phyloP scores from a whole-genome alignment of 2,888 invertebrate species.

The Troides aeacus region DNA sequence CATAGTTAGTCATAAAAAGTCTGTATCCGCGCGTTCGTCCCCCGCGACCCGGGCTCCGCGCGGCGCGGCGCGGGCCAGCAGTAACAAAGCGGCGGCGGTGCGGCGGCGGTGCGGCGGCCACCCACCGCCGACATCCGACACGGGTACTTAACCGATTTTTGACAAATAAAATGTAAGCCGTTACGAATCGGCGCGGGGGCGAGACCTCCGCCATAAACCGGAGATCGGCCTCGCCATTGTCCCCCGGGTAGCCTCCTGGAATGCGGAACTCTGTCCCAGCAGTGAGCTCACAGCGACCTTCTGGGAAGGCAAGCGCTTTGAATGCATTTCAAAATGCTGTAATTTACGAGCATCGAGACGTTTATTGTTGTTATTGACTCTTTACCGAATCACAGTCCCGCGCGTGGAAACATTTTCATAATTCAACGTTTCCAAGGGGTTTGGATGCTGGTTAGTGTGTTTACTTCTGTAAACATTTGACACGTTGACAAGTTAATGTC shows the following conservation, averaged over 20 bases:
- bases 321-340: not conserved
- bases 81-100: slow-evolving; percentile 64
- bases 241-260: not conserved
- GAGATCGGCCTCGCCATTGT: not conserved
- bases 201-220: slow-evolving; percentile 24
- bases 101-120: slow-evolving; percentile 54
- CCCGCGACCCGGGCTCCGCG: slow-evolving; percentile 52
- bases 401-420: too few species aligned
- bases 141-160: slow-evolving; percentile 81
- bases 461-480: not conserved
- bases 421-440: too few species aligned
- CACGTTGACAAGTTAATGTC: too few species aligned
- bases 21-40: slow-evolving; percentile 60
- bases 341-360: not conserved
- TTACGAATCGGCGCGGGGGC: slow-evolving; percentile 69
- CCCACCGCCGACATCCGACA: slow-evolving; percentile 76
- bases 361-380: not conserved
- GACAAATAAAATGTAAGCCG: slow-evolving; percentile 80
- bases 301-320: slow-evolving; percentile 3
- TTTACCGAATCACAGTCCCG: not conserved
- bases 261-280: slow-evolving; percentile 2
- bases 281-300: not conserved
- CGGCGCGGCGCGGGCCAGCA: slow-evolving; percentile 43
- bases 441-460: too few species aligned
- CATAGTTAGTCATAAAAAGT: slow-evolving; percentile 78